Base-by-base conservation (phyloP, 2,113 vertebrate species). In the Atlantisia rogersi region DNA sequence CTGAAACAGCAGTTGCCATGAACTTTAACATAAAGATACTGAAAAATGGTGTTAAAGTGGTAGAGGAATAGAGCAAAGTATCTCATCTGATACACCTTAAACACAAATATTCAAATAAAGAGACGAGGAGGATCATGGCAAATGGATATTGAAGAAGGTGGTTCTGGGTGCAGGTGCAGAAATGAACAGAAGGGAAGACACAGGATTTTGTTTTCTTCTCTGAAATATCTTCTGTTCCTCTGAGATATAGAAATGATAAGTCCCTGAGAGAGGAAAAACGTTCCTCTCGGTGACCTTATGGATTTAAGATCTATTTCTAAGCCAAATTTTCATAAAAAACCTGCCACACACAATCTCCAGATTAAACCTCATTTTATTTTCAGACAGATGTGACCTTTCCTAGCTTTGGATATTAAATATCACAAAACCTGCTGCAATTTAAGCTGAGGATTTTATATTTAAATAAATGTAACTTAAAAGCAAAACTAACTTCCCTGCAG, bases 331-430 rank as follows among this genome's bases (percentile, higher is more conserved):
- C 96, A 95, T 96, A 94, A 93, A 92, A 96, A 90, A 82, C 64
- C 93, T 88, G 95, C 86, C 71, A 89, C 71, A 52, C 80, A 50
- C 85, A 95, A 93, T 82, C 90, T 88, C 86, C 86, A 95, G 96
- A 94, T 96, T 97, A 97, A 97, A 96, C 87, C 83, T 95, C 71
- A n/a, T 76, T 97, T 97, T 92, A 94, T 97, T 97, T 96, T 96
- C 92, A 83, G 96, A 29, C 88, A 96, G 96, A 63, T 46, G 2
- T 97, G 97, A 97, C 97, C 97, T 97, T 97, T 97, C 89, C 87
- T 39, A 90, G 96, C 92, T 96, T 96, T 97, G 96, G 96, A 97
- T 97, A 96, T 97, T 97, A 97, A 97, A 97, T 95, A 97, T 96
- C 93, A 96, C 96, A 90, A 96, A 96, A 94, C 87, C 92, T 58